Conservation (phyloP, 2,113 vertebrate species). For the Pterocles gutturalis region DNA sequence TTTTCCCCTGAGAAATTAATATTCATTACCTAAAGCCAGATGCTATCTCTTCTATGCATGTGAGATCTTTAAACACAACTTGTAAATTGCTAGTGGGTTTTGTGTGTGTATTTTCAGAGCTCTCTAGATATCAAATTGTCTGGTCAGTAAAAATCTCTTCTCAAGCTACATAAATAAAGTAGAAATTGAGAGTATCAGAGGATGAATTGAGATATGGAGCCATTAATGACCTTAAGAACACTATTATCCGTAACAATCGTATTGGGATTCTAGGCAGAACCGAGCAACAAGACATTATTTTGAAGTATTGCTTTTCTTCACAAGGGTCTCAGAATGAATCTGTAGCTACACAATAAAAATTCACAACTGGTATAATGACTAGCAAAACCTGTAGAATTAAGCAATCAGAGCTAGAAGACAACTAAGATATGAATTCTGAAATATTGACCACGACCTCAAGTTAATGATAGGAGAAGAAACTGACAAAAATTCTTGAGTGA, state of each 20-base stretch:
- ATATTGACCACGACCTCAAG: not conserved
- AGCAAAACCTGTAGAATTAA: constrained; percentile 8
- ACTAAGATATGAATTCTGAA: constrained; percentile 16
- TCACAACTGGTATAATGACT: not conserved
- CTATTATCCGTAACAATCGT: constrained; percentile 34
- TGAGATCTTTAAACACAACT: not conserved
- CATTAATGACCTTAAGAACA: constrained; percentile 41
- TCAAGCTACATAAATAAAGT: constrained; percentile 17
- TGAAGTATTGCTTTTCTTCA: constrained; percentile 32
- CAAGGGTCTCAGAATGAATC: constrained; percentile 5
- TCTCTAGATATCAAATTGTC: not conserved
- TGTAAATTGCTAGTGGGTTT: not conserved
- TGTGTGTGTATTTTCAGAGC: not conserved
- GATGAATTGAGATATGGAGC: not conserved
- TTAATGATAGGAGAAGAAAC: constrained; percentile 11
- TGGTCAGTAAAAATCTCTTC: not conserved
- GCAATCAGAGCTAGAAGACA: constrained; percentile 2
- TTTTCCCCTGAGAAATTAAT: not conserved
- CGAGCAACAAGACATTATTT: not conserved
- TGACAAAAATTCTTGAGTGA: not conserved
- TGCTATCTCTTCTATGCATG: not conserved
- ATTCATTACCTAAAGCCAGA: constrained; percentile 10
- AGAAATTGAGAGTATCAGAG: not conserved
- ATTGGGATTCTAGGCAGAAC: constrained; percentile 28
- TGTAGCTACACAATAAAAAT: not conserved